Evolutionary conservation across 30 jellyfish, hydroid and myxozoan species (phyloP).

Genomic region (Phacellophora camtschatica): DNA sequence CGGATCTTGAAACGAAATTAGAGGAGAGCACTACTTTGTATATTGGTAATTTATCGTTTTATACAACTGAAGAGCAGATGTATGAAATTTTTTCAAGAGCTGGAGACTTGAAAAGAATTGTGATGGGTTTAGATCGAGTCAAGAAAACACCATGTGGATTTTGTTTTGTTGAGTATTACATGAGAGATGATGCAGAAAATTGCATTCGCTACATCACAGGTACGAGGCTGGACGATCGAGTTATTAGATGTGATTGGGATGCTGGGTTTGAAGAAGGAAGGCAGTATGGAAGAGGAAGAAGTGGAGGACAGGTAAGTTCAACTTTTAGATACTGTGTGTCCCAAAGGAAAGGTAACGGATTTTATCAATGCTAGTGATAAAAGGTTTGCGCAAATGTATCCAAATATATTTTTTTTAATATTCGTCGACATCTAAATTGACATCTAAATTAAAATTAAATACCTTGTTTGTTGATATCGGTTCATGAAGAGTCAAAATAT

Average conservation of each 20-base stretch:
- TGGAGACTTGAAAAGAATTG: conserved; percentile 83
- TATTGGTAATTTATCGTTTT: conserved; percentile 93
- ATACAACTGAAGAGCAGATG: conserved; percentile 91
- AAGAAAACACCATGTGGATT: conserved; percentile 99
- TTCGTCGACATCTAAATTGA: too few species aligned
- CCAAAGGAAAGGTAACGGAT: too few species aligned
- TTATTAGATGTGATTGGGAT: conserved; percentile 95
- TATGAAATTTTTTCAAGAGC: conserved; percentile 82
- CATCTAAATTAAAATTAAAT: too few species aligned
- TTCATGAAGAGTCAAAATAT: too few species aligned
- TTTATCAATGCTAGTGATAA: too few species aligned
- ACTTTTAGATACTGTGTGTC: too few species aligned
- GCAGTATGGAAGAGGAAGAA: conserved; percentile 96
- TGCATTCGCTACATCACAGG: conserved; percentile 90
- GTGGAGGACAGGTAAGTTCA: conserved; percentile 96
- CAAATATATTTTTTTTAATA: too few species aligned
- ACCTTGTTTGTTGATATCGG: too few species aligned
- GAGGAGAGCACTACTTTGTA: conserved; percentile 89
- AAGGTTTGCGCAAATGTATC: too few species aligned
- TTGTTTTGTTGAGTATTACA: conserved; percentile 92
- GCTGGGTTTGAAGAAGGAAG: conserved; percentile 99
- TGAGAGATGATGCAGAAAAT: conserved; percentile 90
- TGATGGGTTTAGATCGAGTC: conserved; percentile 93
- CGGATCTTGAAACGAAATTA: conserved; percentile 81
- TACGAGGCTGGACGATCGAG: conserved; percentile 89